Evolutionary conservation across 2,888 invertebrate species (phyloP), one percentile per base, ranked within the genome.

Genomic region (Microplitis deprimator): DNA sequence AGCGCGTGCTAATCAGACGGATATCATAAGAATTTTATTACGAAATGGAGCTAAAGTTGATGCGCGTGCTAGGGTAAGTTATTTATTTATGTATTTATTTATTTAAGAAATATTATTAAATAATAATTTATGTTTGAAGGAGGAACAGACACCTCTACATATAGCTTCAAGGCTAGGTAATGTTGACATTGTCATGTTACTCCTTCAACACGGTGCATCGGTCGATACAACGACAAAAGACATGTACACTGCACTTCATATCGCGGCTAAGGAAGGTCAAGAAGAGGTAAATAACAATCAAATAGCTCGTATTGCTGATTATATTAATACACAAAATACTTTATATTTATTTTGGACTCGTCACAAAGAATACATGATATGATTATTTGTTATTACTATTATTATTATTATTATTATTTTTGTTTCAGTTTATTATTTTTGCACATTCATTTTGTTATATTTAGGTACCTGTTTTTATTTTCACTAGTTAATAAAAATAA

Each of bases 1-100:
- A 0, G 98, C 98, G 59, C 91, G 99, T 72, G 98, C 99, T 80
- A 98, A 98, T 90, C 99, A 99, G 92, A 97, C 98, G 0, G 99
- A 99, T 89, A 96, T 99, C 80, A 97, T 99, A 84, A 92, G 98
- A 74, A 98, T 99, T 87, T 92, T 99, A 84, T 93, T 99, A 70
- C 92, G 98, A 85, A 98, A 99, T 88, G 96, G 96, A 75, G 98
- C 98, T 7, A 94, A 95, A 90, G 96, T 96, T 38, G 93, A 94
- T 89, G 93, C 93, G 78, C 91, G 91, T 83, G 94, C 94, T 59
- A 91, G 93, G 90, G 93, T 93, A 90, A 90, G 91, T 89, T 77
- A 73, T 75, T 77, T 74, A 62, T 59, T 65, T 62, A 68, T 10
- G 61, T 64, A 29, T 6, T 71, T 75, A 41, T 59, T 71, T 71